Evolutionary conservation across 2,888 invertebrate genomes (phyloP), one percentile per base, ranked within the genome.

Genomic region (Microctonus brassicae): DNA sequence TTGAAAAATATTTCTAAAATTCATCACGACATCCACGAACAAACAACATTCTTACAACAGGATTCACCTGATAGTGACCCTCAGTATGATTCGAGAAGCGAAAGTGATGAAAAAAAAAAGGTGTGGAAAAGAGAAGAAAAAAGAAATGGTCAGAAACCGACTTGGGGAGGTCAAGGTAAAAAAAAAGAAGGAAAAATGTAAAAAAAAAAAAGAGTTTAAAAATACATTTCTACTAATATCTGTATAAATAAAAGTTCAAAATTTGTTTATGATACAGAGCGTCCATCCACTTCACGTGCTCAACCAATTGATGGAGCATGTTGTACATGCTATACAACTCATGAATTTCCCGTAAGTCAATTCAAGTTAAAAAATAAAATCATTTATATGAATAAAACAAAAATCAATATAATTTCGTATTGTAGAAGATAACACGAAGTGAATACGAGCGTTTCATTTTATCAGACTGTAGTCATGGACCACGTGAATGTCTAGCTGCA

Each of bases 61-160:
- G 9, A n/a, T n/a, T 47, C 17, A 47, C 17, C 47, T 17, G 47
- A 47, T 47, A 47, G 47, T 47, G 63, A 52, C 29, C 33, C 64
- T 6, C 17, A 17, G 22, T n/a, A 33, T 20, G 53, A 34, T 53
- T 53, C 33, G 22, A 58, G 42, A 22, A 36, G 22, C 17, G 26
- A 52, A 17, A 24, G 29, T 5, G 57, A 29, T 47, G 57, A 20
- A 7, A 24, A 10, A 42, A 53, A 17, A 20, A 3, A 42, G 52
- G 34, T 11, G 24, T 33, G 47, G 52, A 62, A 62, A 52, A 61
- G 22, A n/a, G 36, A 53, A 11, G 34, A 63, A 29, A 47, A 63
- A 29, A 47, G 11, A 53, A 53, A 36, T 11, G 20, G 2, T 17
- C 7, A 20, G 11, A 24, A 42, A 39, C 22, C 24, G 24, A 62